Conservation (phyloP, 2,797 vertebrate genomes). For the Gallinago solitaria region DNA sequence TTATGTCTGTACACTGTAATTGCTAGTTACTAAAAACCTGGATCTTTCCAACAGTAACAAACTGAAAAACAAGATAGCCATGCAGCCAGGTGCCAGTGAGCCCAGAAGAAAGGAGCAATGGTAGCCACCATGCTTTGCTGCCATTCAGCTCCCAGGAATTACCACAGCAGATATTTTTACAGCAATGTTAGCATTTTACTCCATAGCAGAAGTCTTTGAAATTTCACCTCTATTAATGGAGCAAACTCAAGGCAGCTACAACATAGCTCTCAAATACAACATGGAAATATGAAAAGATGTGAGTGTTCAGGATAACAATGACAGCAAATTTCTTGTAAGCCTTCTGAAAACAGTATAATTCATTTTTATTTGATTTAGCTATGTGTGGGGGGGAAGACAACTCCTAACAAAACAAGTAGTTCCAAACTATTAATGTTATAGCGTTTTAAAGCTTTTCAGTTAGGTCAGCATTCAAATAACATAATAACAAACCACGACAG, state of each 20-base stretch:
- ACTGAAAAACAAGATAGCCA: neutral
- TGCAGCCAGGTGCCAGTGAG: neutral
- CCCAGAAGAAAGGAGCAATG: neutral
- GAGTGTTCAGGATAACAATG: neutral
- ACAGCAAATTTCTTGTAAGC: neutral
- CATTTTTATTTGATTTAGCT: neutral
- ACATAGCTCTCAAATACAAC: neutral
- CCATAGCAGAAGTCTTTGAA: neutral
- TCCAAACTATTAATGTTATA: neutral
- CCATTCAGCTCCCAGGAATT: neutral
- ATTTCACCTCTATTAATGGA: neutral
- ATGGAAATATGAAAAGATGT: neutral
- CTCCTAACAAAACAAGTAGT: neutral
- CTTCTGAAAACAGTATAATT: neutral
- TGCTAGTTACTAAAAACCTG: neutral
- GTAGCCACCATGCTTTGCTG: neutral
- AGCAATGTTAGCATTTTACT: neutral
- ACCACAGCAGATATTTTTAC: neutral
- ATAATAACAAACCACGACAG: neutral
- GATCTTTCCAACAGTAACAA: neutral
- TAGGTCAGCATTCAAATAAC: slow-evolving; percentile 20
- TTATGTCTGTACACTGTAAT: neutral
- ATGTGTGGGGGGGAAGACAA: neutral
- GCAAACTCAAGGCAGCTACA: neutral
- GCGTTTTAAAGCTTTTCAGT: slow-evolving; percentile 20